These are phyloP conservation scores for Aurelia sp. DNA, from an alignment of 30 jellyfish, hydroid and myxozoan species.

Conservation along the genomic window DNA sequence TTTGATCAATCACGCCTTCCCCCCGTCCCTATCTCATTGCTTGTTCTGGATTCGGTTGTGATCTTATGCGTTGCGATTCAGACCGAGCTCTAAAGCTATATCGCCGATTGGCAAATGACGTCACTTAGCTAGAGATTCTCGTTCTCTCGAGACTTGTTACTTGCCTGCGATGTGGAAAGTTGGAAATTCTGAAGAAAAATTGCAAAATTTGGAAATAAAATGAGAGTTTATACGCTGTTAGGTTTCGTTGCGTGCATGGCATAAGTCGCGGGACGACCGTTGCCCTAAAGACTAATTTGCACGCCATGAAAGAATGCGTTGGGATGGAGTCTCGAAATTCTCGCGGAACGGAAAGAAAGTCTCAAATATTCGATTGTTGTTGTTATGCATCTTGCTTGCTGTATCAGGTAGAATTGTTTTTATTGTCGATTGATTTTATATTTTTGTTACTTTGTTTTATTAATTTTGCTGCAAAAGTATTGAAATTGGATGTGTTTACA, in stretches of 20 bases:
- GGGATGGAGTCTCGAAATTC: slow-evolving; percentile 24
- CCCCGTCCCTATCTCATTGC: slow-evolving; percentile 47
- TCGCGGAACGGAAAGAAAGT: background rate
- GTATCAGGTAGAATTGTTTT: slow-evolving; percentile 5
- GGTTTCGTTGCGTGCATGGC: slow-evolving; percentile 38
- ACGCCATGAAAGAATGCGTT: slow-evolving; percentile 64
- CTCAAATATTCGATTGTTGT: background rate
- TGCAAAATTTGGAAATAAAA: slow-evolving; percentile 1
- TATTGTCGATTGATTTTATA: background rate
- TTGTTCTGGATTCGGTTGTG: slow-evolving; percentile 55
- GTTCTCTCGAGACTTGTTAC: slow-evolving; percentile 28
- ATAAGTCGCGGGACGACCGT: slow-evolving; percentile 28
- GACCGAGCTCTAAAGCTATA: slow-evolving; percentile 8
- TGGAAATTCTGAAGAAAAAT: slow-evolving; percentile 14
- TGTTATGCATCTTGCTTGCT: background rate
- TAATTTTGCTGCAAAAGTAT: background rate
- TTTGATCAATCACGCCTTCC: background rate
- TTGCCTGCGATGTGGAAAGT: slow-evolving; percentile 18
- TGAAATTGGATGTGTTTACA: slow-evolving; percentile 25
- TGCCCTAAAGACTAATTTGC: slow-evolving; percentile 29
- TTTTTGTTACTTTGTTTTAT: background rate
- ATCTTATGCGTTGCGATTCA: slow-evolving; percentile 72
- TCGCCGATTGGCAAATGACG: slow-evolving; percentile 48
- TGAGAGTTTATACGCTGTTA: background rate
- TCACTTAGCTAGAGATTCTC: slow-evolving; percentile 35